These are phyloP conservation scores for Whitmania pigra DNA, from an alignment of 1,140 invertebrate genomes.

Conservation along the genomic window DNA sequence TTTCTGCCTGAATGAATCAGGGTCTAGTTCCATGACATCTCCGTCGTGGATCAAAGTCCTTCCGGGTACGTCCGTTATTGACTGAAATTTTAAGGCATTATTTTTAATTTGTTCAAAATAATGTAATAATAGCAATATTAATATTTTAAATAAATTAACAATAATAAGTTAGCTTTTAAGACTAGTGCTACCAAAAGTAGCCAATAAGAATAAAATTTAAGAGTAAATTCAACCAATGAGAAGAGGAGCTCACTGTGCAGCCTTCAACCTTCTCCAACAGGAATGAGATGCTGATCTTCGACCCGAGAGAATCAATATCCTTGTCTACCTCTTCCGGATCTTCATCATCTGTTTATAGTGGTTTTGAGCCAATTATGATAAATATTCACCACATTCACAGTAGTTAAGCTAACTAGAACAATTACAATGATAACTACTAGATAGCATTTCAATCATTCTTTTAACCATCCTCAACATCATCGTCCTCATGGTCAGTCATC, in stretches of 20 bases:
- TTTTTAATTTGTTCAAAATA: no score
- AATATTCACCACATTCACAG: no score
- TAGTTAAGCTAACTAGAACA: neutral
- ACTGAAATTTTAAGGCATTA: slow-evolving; percentile 42
- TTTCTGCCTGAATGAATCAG: slow-evolving; percentile 67
- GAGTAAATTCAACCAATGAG: no score
- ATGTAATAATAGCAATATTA: neutral
- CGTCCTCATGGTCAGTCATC: no score
- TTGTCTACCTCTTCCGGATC: slow-evolving; percentile 43
- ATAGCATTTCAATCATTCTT: neutral
- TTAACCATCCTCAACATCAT: slow-evolving; percentile 1
- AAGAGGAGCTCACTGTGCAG: slow-evolving; percentile 51
- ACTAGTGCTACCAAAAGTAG: no score
- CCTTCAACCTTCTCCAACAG: slow-evolving; percentile 77
- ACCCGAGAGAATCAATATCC: slow-evolving; percentile 36
- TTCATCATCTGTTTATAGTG: no score
- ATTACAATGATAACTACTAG: slow-evolving; percentile 4
- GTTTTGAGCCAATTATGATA: no score
- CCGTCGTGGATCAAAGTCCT: slow-evolving; percentile 72
- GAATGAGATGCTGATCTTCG: slow-evolving; percentile 56
- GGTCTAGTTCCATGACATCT: slow-evolving; percentile 74
- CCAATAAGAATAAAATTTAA: no score
- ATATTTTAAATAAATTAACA: neutral
- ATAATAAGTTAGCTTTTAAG: neutral
- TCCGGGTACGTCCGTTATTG: slow-evolving; percentile 55